Evolutionary conservation across 2,888 invertebrate genomes (phyloP).

Genomic region (Ariolimax columbianus): DNA sequence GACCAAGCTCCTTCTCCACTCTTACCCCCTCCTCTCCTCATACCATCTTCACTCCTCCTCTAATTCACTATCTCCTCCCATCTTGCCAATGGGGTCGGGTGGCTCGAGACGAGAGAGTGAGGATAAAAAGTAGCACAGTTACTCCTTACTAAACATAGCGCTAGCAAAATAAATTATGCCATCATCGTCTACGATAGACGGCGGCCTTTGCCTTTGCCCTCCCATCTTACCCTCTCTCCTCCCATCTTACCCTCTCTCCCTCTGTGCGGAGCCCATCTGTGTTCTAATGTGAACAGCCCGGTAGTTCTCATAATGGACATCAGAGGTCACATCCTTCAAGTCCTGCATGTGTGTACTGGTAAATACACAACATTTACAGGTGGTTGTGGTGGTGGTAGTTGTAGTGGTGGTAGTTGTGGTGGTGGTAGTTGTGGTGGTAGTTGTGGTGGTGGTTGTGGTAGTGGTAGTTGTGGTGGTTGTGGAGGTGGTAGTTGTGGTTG

Average conservation of each 20-base stretch:
- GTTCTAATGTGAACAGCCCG: slow-evolving; percentile 93
- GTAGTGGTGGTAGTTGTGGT: background rate
- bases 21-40: too few species aligned
- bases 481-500: too few species aligned
- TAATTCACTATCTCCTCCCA: background rate
- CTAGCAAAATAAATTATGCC: too few species aligned
- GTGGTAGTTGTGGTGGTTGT: too few species aligned
- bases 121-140: too few species aligned
- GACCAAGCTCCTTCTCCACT: too few species aligned
- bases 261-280: slow-evolving; percentile 63
- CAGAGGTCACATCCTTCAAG: slow-evolving; percentile 79
- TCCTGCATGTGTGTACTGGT: slow-evolving; percentile 88
- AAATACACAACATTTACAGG: background rate
- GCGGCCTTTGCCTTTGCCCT: background rate
- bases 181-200: too few species aligned
- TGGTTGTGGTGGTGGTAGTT: background rate
- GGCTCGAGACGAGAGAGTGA: too few species aligned
- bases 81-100: too few species aligned
- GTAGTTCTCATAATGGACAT: slow-evolving; percentile 83
- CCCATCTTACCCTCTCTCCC: slow-evolving; percentile 33
- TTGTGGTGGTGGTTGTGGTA: too few species aligned
- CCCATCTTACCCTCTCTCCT: background rate
- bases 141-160: too few species aligned
- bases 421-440: too few species aligned
- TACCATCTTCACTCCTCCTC: background rate